Evolutionary conservation across 2,888 invertebrate genomes (phyloP).

Genomic region (Agrilus mali): DNA sequence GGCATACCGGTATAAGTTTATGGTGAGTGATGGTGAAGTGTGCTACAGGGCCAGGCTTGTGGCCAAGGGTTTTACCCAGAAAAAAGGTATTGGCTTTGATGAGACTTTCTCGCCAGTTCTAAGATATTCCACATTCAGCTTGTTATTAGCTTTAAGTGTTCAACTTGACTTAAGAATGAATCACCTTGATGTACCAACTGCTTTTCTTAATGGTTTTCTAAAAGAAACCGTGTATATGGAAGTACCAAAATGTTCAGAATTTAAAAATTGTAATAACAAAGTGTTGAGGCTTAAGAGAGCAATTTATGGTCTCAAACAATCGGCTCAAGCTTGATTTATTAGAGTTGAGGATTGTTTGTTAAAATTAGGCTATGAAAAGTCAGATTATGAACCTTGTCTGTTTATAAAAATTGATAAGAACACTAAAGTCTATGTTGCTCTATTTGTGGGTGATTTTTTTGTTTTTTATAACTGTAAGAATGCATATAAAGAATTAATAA

Average conservation of each 20-base stretch:
- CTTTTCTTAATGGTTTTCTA: slow-evolving; percentile 17
- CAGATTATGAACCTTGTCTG: slow-evolving; percentile 12
- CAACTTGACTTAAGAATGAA: slow-evolving; percentile 8
- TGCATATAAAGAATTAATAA: slow-evolving; percentile 1
- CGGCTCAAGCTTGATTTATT: slow-evolving; percentile 10
- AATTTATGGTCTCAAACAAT: slow-evolving; percentile 15
- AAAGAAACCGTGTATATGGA: slow-evolving; percentile 15
- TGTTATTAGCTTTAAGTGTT: slow-evolving; percentile 13
- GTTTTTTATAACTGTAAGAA: slow-evolving; percentile 13
- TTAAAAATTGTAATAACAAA: slow-evolving; percentile 5
- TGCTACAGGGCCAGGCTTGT: too few species aligned
- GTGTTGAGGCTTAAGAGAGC: slow-evolving; percentile 11
- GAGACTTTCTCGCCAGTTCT: slow-evolving; percentile 17
- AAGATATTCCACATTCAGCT: slow-evolving; percentile 13
- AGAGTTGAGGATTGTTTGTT: slow-evolving; percentile 9
- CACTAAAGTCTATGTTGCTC: slow-evolving; percentile 12
- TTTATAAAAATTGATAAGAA: slow-evolving; percentile 9
- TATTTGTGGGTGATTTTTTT: slow-evolving; percentile 17
- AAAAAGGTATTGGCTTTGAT: slow-evolving; percentile 11
- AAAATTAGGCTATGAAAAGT: slow-evolving; percentile 10
- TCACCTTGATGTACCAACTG: slow-evolving; percentile 18
- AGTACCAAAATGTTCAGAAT: slow-evolving; percentile 12
- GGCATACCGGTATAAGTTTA: too few species aligned
- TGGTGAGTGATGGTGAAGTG: too few species aligned
- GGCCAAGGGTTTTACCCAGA: too few species aligned